phyloP scores from a whole-genome alignment of 2,113 vertebrate genomes.

The Cheirogaleus medius region DNA sequence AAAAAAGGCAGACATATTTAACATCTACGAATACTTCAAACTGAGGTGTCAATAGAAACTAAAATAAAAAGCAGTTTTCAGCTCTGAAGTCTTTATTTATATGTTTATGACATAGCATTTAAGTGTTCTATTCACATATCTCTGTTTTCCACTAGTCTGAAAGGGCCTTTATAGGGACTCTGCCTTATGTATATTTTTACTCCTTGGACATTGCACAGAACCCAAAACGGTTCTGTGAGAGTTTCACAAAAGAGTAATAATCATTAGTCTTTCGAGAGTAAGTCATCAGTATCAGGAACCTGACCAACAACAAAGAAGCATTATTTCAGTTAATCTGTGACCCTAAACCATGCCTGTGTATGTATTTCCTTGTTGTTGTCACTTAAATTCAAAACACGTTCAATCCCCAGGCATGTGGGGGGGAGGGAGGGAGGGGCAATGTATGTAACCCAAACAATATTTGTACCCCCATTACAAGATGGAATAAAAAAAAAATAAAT shows the following conservation, averaged over 20 bases:
- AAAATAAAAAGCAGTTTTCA: not conserved
- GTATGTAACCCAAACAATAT: no score
- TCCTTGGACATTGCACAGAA: not conserved
- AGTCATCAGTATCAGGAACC: not conserved
- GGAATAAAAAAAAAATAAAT: no score
- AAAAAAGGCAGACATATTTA: not conserved
- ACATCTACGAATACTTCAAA: not conserved
- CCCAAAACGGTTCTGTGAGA: not conserved
- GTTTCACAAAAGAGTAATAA: not conserved
- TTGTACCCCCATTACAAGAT: no score
- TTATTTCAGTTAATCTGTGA: not conserved
- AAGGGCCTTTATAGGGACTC: not conserved
- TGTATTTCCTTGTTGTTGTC: not conserved
- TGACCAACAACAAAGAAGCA: not conserved
- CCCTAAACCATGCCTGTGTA: not conserved
- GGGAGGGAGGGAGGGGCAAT: no score
- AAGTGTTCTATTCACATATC: not conserved
- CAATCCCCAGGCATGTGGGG: no score
- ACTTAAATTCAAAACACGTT: not conserved
- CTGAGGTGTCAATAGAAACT: not conserved
- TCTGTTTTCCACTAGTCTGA: not conserved
- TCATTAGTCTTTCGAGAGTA: not conserved
- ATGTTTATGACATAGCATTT: no score
- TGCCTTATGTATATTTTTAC: not conserved
- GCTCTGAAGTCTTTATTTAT: not conserved